These are phyloP conservation scores for Bubo scandiacus DNA, from an alignment of 2,113 vertebrate species.

Conservation along the genomic window DNA sequence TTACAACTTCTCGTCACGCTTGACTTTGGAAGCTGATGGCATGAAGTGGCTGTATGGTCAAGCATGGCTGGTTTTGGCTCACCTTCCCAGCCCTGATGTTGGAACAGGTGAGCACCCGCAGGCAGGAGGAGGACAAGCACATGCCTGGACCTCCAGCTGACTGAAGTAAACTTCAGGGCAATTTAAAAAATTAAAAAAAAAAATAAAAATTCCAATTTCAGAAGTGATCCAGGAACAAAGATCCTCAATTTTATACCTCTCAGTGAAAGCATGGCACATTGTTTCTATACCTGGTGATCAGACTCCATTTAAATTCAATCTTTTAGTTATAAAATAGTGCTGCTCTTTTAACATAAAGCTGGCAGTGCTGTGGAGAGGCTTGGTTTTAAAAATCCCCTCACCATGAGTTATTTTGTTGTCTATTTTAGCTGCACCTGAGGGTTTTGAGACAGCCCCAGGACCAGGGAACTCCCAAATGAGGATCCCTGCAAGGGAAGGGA, in stretches of 20 bases:
- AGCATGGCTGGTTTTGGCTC: neutral
- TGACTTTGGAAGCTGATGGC: neutral
- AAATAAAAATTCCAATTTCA: neutral
- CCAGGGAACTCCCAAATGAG: neutral
- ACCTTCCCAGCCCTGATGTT: no score
- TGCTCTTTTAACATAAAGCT: neutral
- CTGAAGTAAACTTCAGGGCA: no score
- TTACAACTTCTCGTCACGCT: neutral
- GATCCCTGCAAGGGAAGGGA: neutral
- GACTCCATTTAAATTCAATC: neutral
- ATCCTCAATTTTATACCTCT: neutral
- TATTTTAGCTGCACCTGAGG: neutral
- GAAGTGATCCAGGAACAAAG: neutral
- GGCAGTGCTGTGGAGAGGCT: no score
- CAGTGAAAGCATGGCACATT: neutral
- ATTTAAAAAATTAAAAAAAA: no score
- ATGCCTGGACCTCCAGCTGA: neutral
- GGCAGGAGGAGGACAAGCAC: neutral
- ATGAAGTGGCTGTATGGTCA: no score
- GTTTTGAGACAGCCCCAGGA: neutral
- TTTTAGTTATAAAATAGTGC: fast-evolving
- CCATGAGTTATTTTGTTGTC: fast-evolving
- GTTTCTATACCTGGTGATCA: neutral
- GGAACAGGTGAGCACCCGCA: neutral
- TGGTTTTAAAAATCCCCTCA: neutral